phyloP scores from a whole-genome alignment of 2,797 vertebrate species.

The Crocodylus rhombifer region DNA sequence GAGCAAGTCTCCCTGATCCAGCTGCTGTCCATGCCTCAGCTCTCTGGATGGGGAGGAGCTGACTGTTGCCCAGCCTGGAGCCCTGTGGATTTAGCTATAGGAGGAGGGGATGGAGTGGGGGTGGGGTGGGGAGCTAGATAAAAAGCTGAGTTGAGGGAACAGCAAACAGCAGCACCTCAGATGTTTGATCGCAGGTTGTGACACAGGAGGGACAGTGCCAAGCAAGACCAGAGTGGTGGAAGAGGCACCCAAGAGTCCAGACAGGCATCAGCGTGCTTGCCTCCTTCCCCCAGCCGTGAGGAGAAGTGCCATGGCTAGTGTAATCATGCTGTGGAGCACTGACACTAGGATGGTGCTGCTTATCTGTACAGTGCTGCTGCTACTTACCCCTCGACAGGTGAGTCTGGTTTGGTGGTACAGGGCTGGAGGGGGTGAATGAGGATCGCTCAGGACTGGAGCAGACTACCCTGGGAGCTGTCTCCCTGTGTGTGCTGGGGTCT shows the following conservation, averaged over 20 bases:
- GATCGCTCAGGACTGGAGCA: not conserved
- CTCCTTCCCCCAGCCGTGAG: fast-evolving
- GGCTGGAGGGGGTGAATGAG: not conserved
- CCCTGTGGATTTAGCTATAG: not conserved
- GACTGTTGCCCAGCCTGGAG: not conserved
- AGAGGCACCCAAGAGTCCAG: fast-evolving
- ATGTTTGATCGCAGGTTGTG: not conserved
- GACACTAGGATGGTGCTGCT: not conserved
- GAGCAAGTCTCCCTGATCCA: not conserved
- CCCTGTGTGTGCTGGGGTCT: not conserved
- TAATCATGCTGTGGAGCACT: fast-evolving
- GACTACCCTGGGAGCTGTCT: not conserved
- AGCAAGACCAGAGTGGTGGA: fast-evolving
- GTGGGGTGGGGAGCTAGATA: not conserved
- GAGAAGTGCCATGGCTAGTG: not conserved
- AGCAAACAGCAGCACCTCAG: not conserved
- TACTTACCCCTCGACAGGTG: not conserved
- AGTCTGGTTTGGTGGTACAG: not conserved
- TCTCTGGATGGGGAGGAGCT: not conserved
- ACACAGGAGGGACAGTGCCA: not conserved
- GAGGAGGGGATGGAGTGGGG: not conserved
- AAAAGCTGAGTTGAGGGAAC: not conserved
- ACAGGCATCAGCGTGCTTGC: not conserved
- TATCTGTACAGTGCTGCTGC: not conserved
- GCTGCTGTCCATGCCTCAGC: not conserved